Conservation (phyloP, 2,888 invertebrate genomes). For the Diplazon laetatorius region DNA sequence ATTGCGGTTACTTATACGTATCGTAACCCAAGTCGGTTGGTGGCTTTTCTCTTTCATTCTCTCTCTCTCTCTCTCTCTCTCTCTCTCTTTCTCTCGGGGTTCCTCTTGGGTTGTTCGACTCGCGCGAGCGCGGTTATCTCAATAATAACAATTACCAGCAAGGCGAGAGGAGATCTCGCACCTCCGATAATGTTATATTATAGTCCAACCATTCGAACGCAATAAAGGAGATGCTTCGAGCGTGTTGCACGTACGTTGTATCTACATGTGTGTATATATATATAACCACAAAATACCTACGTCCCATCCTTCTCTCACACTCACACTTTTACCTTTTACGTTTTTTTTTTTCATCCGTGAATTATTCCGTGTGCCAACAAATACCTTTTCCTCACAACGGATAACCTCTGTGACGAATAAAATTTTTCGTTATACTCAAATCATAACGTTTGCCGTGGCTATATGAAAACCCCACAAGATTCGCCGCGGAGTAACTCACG, state of each 20-base stretch:
- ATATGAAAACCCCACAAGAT: too few species aligned
- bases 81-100: background rate
- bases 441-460: too few species aligned
- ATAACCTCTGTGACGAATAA: too few species aligned
- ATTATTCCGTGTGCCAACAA: too few species aligned
- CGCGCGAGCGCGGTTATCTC: slow-evolving; percentile 65
- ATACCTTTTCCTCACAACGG: too few species aligned
- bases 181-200: slow-evolving; percentile 69
- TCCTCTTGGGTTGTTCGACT: slow-evolving; percentile 14
- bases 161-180: slow-evolving; percentile 66
- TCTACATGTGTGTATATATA: background rate
- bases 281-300: background rate
- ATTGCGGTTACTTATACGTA: slow-evolving; percentile 71
- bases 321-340: slow-evolving; percentile 5
- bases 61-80: slow-evolving; percentile 19
- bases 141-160: slow-evolving; percentile 72
- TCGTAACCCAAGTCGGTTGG: slow-evolving; percentile 59
- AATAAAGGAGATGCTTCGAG: slow-evolving; percentile 63
- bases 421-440: too few species aligned
- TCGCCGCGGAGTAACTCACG: background rate
- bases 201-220: slow-evolving; percentile 58
- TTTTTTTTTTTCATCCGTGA: too few species aligned
- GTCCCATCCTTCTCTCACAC: slow-evolving; percentile 44
- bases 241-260: slow-evolving; percentile 43
- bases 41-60: slow-evolving; percentile 7